phyloP scores from a whole-genome alignment of 2,113 vertebrate species.

The Ochotona princeps region DNA sequence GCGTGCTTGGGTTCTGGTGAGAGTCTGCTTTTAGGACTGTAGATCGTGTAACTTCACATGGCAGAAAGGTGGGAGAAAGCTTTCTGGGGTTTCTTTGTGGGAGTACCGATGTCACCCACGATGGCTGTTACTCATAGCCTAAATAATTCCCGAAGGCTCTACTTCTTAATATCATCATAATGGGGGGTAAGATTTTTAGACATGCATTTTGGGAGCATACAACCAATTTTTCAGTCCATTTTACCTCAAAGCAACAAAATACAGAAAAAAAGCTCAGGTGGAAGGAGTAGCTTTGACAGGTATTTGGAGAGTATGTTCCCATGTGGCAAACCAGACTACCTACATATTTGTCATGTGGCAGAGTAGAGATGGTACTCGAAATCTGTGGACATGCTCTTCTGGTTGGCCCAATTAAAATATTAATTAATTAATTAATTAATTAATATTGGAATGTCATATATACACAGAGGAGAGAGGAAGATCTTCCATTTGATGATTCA shows the following conservation, averaged over 20 bases:
- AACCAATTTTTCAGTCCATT: background rate
- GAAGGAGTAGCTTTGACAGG: background rate
- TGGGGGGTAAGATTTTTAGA: background rate
- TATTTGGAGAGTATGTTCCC: background rate
- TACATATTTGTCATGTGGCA: background rate
- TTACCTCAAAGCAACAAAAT: background rate
- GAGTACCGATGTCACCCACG: background rate
- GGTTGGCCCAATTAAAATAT: no score
- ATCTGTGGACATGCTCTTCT: background rate
- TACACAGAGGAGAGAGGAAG: no score
- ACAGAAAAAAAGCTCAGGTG: background rate
- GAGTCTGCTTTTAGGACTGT: background rate
- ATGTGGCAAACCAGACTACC: background rate
- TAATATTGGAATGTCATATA: no score
- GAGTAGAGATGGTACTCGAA: background rate
- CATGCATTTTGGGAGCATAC: background rate
- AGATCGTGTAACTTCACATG: background rate
- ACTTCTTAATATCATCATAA: background rate
- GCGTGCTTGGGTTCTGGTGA: background rate
- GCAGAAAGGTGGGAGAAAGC: background rate
- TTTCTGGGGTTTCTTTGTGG: background rate
- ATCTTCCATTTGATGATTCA: no score
- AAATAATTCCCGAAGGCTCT: background rate
- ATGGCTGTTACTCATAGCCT: background rate
- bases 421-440: no score